Conservation (phyloP, 2,888 invertebrate species). For the Parthenolecanium corni region DNA sequence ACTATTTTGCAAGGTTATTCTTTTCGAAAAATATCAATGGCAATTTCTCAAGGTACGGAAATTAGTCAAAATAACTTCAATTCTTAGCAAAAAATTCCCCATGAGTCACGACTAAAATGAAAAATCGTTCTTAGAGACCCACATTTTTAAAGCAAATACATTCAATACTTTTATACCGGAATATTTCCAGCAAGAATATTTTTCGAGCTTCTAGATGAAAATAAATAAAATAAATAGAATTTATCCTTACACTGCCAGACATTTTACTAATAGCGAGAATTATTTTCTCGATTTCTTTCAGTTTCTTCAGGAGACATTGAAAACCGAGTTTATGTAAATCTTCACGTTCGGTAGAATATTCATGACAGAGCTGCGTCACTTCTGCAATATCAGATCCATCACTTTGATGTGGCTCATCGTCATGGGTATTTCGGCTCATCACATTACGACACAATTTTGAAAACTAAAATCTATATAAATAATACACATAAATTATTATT, state of each 20-base stretch:
- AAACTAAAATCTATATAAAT: neutral
- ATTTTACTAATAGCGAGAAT: neutral
- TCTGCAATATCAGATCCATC: neutral
- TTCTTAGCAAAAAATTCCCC: too few relatives aligned
- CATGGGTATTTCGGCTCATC: neutral
- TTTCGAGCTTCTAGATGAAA: too few relatives aligned
- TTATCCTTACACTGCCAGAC: neutral
- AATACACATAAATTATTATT: neutral
- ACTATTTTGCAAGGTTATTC: too few relatives aligned
- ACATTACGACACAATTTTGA: neutral
- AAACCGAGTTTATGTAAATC: conserved; percentile 2
- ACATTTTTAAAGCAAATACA: too few relatives aligned
- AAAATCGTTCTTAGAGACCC: too few relatives aligned
- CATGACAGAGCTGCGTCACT: neutral
- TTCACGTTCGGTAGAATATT: neutral
- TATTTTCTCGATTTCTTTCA: conserved; percentile 6
- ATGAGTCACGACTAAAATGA: too few relatives aligned
- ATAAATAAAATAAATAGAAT: neutral
- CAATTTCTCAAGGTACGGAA: too few relatives aligned
- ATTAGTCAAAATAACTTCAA: too few relatives aligned
- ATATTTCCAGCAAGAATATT: too few relatives aligned
- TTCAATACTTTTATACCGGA: too few relatives aligned
- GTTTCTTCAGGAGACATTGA: neutral
- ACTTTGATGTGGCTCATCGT: neutral
- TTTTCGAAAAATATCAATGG: too few relatives aligned